Evolutionary conservation across 2,797 vertebrate species (phyloP).

Genomic region (Leptatherina wallacei): DNA sequence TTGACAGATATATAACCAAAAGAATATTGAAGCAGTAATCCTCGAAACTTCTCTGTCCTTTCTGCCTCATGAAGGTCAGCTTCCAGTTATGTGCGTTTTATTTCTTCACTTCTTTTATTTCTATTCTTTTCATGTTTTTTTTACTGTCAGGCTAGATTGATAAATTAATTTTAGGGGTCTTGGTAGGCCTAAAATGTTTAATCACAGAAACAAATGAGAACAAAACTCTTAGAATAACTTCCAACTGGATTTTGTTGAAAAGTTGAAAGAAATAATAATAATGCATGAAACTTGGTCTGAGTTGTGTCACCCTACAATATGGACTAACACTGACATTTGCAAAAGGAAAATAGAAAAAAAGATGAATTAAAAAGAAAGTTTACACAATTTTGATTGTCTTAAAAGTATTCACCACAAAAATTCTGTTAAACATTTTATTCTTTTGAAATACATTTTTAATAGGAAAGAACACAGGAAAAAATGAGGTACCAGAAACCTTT

Average conservation of each 20-base stretch:
- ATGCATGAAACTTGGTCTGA: not conserved
- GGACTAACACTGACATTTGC: not conserved
- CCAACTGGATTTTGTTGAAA: not conserved
- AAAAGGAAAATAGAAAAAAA: not conserved
- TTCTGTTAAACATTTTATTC: not conserved
- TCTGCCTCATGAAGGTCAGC: constrained; percentile 70
- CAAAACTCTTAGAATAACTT: not conserved
- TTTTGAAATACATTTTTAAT: not conserved
- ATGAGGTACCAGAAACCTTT: not conserved
- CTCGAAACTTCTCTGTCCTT: constrained; percentile 69
- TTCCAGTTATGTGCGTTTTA: constrained; percentile 35
- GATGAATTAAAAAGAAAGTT: no score
- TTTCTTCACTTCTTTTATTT: constrained; percentile 14
- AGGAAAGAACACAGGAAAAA: not conserved
- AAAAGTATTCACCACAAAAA: not conserved
- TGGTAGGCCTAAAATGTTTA: constrained; percentile 5
- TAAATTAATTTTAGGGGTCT: constrained; percentile 8
- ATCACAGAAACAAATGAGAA: not conserved
- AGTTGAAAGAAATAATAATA: not conserved
- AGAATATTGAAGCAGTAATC: constrained; percentile 71
- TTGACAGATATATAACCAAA: constrained; percentile 66
- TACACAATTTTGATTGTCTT: no score
- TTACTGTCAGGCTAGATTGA: constrained; percentile 1
- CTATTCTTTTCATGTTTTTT: constrained; percentile 18
- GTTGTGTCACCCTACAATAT: not conserved